A percentile compares a stretch with the other conserved stretches of the same genome.
Evolutionary conservation across 2,888 invertebrate species (phyloP).

Genomic region (Celastrina argiolus): DNA sequence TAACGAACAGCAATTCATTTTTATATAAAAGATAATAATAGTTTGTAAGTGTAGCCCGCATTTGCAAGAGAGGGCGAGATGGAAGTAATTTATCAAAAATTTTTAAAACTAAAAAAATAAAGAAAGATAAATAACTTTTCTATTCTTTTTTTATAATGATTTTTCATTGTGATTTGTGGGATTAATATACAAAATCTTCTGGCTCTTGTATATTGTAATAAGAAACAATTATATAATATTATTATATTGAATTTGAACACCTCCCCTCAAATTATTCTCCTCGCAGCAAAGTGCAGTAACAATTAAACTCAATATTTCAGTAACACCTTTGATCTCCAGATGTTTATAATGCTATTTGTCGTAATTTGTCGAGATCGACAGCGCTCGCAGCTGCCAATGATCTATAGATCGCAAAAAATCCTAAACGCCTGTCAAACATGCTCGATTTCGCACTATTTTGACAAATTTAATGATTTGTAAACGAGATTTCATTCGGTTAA

Average conservation of each 20-base stretch:
- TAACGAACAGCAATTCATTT: too few species aligned
- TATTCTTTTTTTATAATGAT: too few species aligned
- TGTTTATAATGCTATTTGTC: constrained; percentile 40
- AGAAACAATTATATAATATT: not conserved
- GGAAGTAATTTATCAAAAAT: too few species aligned
- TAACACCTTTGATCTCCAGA: constrained; percentile 30
- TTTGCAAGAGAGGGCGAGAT: too few species aligned
- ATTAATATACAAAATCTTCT: too few species aligned
- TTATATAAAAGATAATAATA: too few species aligned
- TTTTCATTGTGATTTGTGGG: too few species aligned
- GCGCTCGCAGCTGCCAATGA: constrained; percentile 7
- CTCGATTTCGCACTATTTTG: constrained; percentile 29
- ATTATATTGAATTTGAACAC: not conserved
- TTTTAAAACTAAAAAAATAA: too few species aligned
- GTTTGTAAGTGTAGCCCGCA: too few species aligned
- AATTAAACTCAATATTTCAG: constrained; percentile 25
- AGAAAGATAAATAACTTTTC: too few species aligned
- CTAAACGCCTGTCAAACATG: constrained; percentile 12
- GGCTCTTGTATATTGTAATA: too few species aligned
- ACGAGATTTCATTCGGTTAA: constrained; percentile 2
- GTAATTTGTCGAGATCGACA: constrained; percentile 39
- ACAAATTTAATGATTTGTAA: constrained; percentile 27
- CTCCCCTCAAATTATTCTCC: constrained; percentile 16
- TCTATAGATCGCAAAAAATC: constrained; percentile 10
- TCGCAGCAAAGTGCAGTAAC: not conserved